Conservation (phyloP, 2,888 invertebrate genomes). For the Torymus texanus region DNA sequence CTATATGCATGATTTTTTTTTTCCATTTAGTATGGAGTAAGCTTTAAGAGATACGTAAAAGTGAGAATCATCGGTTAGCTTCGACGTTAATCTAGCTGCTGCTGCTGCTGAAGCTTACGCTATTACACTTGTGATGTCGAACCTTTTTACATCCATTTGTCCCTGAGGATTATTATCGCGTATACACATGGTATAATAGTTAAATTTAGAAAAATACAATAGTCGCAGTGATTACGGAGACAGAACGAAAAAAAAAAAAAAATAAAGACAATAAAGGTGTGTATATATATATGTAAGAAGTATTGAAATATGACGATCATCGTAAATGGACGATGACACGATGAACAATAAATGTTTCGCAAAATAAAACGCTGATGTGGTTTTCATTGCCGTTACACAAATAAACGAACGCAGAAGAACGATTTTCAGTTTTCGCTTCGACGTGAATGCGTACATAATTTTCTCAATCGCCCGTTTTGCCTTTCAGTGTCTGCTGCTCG, state of each 20-base stretch:
- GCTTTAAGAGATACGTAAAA: constrained; percentile 33
- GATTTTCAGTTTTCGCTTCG: constrained; percentile 7
- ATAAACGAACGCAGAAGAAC: constrained; percentile 18
- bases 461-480: background rate
- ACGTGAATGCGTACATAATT: constrained; percentile 10
- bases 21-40: constrained; percentile 42
- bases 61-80: constrained; percentile 6
- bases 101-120: background rate
- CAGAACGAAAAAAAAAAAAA: constrained; percentile 15
- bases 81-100: constrained; percentile 1
- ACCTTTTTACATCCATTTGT: constrained; percentile 35
- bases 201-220: constrained; percentile 45
- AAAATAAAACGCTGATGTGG: constrained; percentile 16
- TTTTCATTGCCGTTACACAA: constrained; percentile 16
- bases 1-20: constrained; percentile 54
- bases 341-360: constrained; percentile 25
- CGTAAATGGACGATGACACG: constrained; percentile 28
- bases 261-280: constrained; percentile 27
- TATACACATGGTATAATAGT: constrained; percentile 54
- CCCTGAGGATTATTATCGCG: constrained; percentile 49
- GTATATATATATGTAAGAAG: background rate
- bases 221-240: constrained; percentile 40
- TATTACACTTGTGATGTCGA: constrained; percentile 27
- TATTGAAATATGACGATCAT: constrained; percentile 13
- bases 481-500: background rate